Evolutionary conservation across 2,797 vertebrate genomes (phyloP).

Genomic region (Hybognathus amarus): DNA sequence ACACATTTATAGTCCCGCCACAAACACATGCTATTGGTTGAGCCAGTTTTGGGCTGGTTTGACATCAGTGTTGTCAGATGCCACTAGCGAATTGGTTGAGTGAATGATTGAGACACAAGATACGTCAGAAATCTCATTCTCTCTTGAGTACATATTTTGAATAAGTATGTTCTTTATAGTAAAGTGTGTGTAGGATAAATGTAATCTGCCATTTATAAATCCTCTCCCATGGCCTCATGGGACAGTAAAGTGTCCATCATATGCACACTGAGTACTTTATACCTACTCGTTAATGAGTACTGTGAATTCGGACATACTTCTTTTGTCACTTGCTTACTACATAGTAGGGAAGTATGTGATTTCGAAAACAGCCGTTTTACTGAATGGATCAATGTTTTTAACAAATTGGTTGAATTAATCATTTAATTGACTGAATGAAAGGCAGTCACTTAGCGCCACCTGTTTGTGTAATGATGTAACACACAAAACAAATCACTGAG

Average conservation of each 20-base stretch:
- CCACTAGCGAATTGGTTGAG: background rate
- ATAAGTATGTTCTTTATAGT: background rate
- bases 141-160: background rate
- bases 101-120: background rate
- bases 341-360: background rate
- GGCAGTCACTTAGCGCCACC: background rate
- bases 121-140: background rate
- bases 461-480: conserved; percentile 10
- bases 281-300: background rate
- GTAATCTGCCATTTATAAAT: background rate
- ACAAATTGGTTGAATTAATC: background rate
- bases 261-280: background rate
- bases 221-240: too few relatives aligned
- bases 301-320: background rate
- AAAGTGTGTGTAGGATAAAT: background rate
- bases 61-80: background rate
- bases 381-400: background rate
- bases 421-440: background rate
- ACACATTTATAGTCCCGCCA: background rate
- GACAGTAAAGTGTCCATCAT: too few relatives aligned
- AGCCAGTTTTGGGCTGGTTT: background rate
- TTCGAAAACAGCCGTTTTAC: background rate
- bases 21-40: background rate
- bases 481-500: background rate
- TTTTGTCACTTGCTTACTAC: background rate